Base-by-base conservation (phyloP, 2,888 invertebrate species). In the Melanostoma scalare region DNA sequence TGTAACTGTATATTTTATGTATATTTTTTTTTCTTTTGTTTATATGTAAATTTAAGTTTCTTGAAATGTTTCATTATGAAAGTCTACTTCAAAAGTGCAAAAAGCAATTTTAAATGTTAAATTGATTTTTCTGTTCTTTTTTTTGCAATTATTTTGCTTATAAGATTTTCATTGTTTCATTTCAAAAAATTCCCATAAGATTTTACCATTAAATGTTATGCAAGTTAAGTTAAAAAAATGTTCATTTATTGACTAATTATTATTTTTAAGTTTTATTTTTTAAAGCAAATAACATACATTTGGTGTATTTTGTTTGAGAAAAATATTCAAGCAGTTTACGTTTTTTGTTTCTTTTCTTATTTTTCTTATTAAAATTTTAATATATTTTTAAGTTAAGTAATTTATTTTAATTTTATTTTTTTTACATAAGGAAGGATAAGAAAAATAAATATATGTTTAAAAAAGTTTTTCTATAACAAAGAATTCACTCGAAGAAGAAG, bases 71-170 rank as follows among this genome's bases (percentile, higher is more conserved):
- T 82, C 78, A 78, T 82, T 78, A 77, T 82, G 82, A 82, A 82
- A 82, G 82, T 78, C 78, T 82, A 78, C 73, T 73, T 73, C 76
- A 78, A 78, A 82, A 82, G 82, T 82, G 82, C 82, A 82, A 82
- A 81, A 82, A 82, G 82, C 82, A 82, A 78, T 77, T 82, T 82
- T 77, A 73, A 67, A 76, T 77, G 60, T 82, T 77, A 69, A 81
- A 78, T 63, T 73, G 38, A 30, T 55, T 72, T 73, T 53, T 44
- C 6, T n/a, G 3, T 2, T 55, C 44, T 35, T n/a, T 52, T 67
- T 53, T 50, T 50, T 56, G 35, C 72, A 67, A 67, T 67, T 55
- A 56, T 52, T 52, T 71, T 60, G 3, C 6, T 53, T 53, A 20
- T 50, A 63, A 63, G 50, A 50, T 50, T 48, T 67, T 68, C 44